Base-by-base conservation (phyloP, 2,113 vertebrate species). In the Casuarius casuarius region DNA sequence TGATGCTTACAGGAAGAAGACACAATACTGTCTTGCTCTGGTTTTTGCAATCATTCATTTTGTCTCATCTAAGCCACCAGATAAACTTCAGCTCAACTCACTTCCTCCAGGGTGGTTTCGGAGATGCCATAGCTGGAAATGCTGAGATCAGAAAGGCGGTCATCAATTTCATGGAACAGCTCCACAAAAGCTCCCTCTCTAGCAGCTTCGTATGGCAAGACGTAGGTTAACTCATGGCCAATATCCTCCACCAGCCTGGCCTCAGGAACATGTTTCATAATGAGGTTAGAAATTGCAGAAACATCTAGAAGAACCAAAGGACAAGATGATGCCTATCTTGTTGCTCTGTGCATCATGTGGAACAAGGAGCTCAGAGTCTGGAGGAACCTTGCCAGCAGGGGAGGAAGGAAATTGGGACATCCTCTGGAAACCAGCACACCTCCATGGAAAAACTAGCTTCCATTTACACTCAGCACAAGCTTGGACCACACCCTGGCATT, bases 121-220 rank as follows among this genome's bases (percentile, higher is more conserved):
- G 99, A 99, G 92, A 99, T 98, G 10, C 99, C 99, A 0, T 99
- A 99, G 97, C 99, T 99, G 44, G 99, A 99, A 97, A 99, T 99
- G 54, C 99, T 98, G 29, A 99, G 96, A 71, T 99, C 99, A 21
- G 98, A 97, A 25, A 99, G 98, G 14, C 98, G 98, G 56, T 98
- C 97, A 87, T 99, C 99, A 65, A 99, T 98, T 87, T 99, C 99
- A 79, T 99, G 98, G 95, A 99, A 99, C 29, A 99, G 98, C 80
- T 99, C 98, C 87, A 99, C 99, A 2, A 99, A 99, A 87, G 99
- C 99, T 9, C 99, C 99, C 42, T 99, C 99, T 96, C 99, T 99
- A 70, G 99, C 99, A 14, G 99, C 99, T 88, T 99, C 98, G 54
- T 99, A 99, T 0, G 99, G 99, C 89, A 99, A 97, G 54, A 99